A percentile compares a stretch with the other conserved stretches of the same genome.
Conservation (phyloP, 2,113 vertebrate genomes). For the Odocoileus virginianus region DNA sequence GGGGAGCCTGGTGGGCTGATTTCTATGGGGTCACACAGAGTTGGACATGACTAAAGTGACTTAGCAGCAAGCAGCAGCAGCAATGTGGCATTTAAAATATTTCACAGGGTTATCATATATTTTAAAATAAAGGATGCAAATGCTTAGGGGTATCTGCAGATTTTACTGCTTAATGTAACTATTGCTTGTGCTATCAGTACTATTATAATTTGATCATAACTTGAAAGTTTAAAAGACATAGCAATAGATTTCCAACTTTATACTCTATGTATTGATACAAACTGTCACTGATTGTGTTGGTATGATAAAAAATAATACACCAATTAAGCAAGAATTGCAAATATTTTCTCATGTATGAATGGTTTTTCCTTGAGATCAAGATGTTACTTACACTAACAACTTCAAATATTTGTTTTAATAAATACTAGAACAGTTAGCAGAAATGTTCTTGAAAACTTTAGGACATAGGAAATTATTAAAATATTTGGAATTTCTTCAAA, state of each 20-base stretch:
- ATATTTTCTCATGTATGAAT: neutral
- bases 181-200: neutral
- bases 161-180: neutral
- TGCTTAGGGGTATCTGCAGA: neutral
- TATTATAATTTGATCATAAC: neutral
- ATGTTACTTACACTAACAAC: neutral
- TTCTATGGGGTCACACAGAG: no score
- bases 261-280: neutral
- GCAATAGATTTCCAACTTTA: neutral
- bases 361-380: neutral
- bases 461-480: neutral
- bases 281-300: neutral
- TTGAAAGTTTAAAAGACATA: neutral
- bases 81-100: neutral
- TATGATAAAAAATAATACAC: neutral
- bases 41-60: no score
- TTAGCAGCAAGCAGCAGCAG: no score
- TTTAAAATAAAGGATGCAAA: neutral
- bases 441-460: neutral
- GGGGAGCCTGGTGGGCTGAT: no score
- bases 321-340: neutral
- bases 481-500: neutral
- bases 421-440: neutral
- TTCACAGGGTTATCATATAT: neutral
- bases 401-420: neutral